Evolutionary conservation across 2,113 vertebrate genomes (phyloP).

Genomic region (Siniperca knerii): DNA sequence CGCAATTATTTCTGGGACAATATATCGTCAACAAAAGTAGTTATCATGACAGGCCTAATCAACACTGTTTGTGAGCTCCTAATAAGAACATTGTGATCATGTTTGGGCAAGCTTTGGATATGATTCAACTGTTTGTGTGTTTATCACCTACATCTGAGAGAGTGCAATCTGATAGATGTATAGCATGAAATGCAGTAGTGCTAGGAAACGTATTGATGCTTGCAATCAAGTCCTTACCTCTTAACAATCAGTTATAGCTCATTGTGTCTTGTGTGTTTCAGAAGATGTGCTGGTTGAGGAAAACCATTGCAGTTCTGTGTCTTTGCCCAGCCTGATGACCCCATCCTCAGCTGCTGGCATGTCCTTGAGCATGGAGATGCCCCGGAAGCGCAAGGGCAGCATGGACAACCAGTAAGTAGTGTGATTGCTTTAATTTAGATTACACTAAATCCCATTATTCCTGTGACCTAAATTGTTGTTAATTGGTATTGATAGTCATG

Average conservation of each 20-base stretch:
- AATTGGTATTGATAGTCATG: background rate
- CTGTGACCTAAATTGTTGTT: conserved; percentile 4
- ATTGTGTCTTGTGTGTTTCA: conserved; percentile 53
- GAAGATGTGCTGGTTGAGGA: conserved; percentile 83
- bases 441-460: background rate
- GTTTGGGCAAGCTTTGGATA: background rate
- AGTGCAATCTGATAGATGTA: background rate
- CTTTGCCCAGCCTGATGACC: conserved; percentile 82
- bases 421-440: background rate
- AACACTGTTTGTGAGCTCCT: background rate
- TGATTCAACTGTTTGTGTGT: background rate
- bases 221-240: background rate
- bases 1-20: too few relatives aligned
- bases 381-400: conserved; percentile 91
- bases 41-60: too few relatives aligned
- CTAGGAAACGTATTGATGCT: background rate
- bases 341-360: conserved; percentile 67
- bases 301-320: conserved; percentile 71
- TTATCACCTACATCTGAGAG: background rate
- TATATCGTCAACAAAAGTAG: too few relatives aligned
- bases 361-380: conserved; percentile 83
- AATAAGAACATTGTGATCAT: background rate
- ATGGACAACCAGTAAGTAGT: conserved; percentile 89
- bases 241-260: background rate
- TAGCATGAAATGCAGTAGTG: background rate